These are phyloP conservation scores for Chauna torquata DNA, from an alignment of 2,113 vertebrate species.

Conservation along the genomic window DNA sequence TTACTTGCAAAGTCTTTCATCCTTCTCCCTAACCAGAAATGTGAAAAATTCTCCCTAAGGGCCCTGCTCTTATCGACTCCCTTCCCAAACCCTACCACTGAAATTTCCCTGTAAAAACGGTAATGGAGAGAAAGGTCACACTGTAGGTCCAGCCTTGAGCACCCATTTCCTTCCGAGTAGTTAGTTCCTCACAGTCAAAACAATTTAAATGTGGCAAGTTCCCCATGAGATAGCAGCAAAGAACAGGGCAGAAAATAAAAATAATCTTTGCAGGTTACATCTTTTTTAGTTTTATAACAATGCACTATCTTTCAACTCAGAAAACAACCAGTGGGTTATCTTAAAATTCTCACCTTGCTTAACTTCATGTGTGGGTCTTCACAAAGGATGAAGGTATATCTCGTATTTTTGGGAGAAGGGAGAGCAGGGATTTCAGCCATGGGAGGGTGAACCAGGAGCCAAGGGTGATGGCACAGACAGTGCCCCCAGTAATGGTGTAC, in stretches of 20 bases:
- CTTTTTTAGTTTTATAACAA: no score
- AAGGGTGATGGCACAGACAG: not conserved
- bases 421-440: not conserved
- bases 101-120: not conserved
- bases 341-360: not conserved
- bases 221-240: not conserved
- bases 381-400: not conserved
- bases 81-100: not conserved
- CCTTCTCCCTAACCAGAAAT: not conserved
- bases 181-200: not conserved
- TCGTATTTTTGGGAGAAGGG: not conserved
- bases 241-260: not conserved
- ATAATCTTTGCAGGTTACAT: not conserved
- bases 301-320: not conserved
- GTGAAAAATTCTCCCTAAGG: not conserved
- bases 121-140: not conserved
- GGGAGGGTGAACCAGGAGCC: not conserved
- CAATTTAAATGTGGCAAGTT: not conserved
- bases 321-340: not conserved
- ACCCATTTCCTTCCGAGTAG: not conserved
- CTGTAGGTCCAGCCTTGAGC: not conserved
- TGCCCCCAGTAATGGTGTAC: fast-evolving
- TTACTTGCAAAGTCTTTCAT: slow-evolving; percentile 15
- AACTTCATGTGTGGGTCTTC: not conserved
- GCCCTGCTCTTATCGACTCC: not conserved